Evolutionary conservation across 1,140 invertebrate species (phyloP).

Genomic region (Cotesia vestalis): DNA sequence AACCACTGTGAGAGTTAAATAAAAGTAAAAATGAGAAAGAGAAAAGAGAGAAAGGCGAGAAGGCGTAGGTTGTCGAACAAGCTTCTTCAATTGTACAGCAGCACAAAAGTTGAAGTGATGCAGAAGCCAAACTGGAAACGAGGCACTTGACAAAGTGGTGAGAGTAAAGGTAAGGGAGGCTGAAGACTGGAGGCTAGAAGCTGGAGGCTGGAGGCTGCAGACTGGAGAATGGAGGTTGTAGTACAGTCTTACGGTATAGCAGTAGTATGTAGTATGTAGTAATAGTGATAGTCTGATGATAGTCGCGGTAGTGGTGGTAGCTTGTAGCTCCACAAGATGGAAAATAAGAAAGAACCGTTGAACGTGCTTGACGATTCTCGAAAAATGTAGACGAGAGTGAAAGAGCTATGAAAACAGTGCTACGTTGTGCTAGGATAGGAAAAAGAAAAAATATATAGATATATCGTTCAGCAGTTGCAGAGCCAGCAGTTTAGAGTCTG

Average conservation of each 20-base stretch:
- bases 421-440: neutral
- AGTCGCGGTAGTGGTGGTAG: too few relatives aligned
- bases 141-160: conserved; percentile 21
- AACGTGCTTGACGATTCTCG: conserved; percentile 14
- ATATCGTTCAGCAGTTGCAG: conserved; percentile 5
- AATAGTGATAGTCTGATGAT: too few relatives aligned
- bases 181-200: neutral
- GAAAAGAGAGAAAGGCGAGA: conserved; percentile 5
- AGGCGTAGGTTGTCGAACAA: conserved; percentile 20
- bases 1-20: neutral
- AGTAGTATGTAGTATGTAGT: neutral
- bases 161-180: conserved; percentile 8
- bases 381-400: conserved; percentile 22
- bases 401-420: neutral
- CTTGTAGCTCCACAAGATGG: neutral
- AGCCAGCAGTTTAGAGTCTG: conserved; percentile 29
- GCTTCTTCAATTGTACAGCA: conserved; percentile 32
- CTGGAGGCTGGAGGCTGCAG: neutral
- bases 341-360: conserved; percentile 6
- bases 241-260: neutral
- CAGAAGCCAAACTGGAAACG: conserved; percentile 20
- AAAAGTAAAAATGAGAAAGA: conserved; percentile 15
- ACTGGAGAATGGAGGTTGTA: neutral
- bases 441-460: conserved; percentile 28
- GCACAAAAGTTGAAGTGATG: conserved; percentile 31